Evolutionary conservation across 2,797 vertebrate genomes (phyloP), one percentile per base, ranked within the genome.

Genomic region (Pangasius larnaudii): DNA sequence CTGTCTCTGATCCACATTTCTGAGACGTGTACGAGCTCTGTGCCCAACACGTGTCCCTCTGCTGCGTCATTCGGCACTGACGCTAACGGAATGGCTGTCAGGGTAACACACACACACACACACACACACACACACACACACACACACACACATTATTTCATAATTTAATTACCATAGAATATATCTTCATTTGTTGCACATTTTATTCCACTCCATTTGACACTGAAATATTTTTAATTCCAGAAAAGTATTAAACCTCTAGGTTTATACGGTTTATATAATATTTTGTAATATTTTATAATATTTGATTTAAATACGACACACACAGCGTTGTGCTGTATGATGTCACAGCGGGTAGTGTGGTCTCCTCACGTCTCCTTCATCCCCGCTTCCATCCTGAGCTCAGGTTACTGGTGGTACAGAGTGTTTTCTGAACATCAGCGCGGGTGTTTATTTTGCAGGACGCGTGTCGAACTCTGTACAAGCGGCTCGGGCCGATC

Each of bases 1-100:
- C 63, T 95, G 69, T 97, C 96, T 0, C 79, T 90, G 42, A 93
- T 99, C 91, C 96, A 98, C 94, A 95, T 98, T 91, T 96, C 95
- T 85, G 98, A 98, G 92, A 98, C 97, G 0, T 97, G 96, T 93
- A 98, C 98, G 6, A 93, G 91, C 84, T 94, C 93, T 0, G 95
- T 98, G 42, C 97, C 98, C 33, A 98, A 99, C 91, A 95, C 97
- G 0, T 92, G 93, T 22, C 94, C 96, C 0, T 96, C 97, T 0
- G 97, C 89, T 0, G 97, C 95, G 0, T 99, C 98, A 87, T 93
- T 95, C 1, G 96, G 98, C 0, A 97, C 98, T 0, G 98, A 98
- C 6, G 95, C 96, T 92, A 98, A 98, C 0, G 97, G 97, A 90
- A 97, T 96, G 96, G 98, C 98, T 0, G 96, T 98, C 88, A 96